Evolutionary conservation across 2,113 vertebrate genomes (phyloP).

Genomic region (Ariopsis seemanni): DNA sequence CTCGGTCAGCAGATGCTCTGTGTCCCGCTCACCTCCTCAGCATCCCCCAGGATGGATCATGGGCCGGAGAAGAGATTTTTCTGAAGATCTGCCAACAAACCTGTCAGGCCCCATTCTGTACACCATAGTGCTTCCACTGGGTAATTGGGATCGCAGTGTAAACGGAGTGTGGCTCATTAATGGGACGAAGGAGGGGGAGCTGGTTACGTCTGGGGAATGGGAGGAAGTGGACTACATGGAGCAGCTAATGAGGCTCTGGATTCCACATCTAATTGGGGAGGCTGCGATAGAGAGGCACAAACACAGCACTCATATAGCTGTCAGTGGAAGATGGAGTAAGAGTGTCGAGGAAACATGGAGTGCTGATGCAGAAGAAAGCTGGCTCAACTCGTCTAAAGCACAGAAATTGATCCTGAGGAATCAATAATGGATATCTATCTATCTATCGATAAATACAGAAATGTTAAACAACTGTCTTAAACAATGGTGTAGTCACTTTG

Average conservation of each 20-base stretch:
- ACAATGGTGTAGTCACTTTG: too few relatives aligned
- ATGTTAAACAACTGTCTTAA: background rate
- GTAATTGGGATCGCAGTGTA: conserved; percentile 64
- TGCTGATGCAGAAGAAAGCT: background rate
- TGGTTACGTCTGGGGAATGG: conserved; percentile 46
- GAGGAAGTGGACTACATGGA: conserved; percentile 52
- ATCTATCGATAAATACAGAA: background rate
- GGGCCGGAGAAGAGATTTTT: background rate
- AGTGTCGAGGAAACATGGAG: background rate
- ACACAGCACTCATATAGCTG: conserved; percentile 29
- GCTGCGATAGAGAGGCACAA: conserved; percentile 40
- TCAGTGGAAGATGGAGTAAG: conserved; percentile 7
- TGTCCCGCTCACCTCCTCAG: background rate
- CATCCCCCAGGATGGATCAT: background rate
- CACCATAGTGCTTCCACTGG: conserved; percentile 39
- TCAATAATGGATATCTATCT: background rate
- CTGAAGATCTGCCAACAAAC: conserved; percentile 13
- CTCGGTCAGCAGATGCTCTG: conserved; percentile 12
- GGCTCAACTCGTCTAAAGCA: background rate
- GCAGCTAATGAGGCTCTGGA: conserved; percentile 65
- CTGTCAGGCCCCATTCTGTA: conserved; percentile 31
- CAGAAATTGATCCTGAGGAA: background rate
- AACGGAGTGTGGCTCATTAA: conserved; percentile 66
- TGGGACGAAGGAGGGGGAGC: conserved; percentile 23
- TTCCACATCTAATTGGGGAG: conserved; percentile 63